Conservation (phyloP, 2,113 vertebrate genomes). For the Motacilla alba region DNA sequence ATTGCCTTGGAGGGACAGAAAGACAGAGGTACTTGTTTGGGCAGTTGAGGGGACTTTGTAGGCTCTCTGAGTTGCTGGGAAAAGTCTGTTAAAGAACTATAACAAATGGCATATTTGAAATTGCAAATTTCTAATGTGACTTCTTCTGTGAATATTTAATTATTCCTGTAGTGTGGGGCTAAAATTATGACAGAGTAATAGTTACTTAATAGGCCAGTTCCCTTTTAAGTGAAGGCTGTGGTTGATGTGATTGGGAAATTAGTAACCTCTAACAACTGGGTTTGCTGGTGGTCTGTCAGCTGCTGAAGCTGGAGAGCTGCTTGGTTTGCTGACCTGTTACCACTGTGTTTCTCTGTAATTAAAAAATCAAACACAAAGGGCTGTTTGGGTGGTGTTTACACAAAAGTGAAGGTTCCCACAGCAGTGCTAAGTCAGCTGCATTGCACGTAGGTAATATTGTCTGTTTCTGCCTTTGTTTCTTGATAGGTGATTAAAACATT, state of each 20-base stretch:
- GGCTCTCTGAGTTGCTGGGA: background rate
- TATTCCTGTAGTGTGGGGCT: background rate
- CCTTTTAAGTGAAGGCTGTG: background rate
- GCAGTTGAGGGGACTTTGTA: background rate
- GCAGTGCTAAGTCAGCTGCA: constrained; percentile 1
- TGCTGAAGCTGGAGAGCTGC: background rate
- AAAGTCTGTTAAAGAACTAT: background rate
- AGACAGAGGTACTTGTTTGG: background rate
- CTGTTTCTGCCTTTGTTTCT: constrained; percentile 56
- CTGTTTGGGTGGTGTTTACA: constrained; percentile 11
- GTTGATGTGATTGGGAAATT: background rate
- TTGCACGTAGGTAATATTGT: background rate
- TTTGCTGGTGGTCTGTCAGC: background rate
- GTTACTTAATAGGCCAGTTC: background rate
- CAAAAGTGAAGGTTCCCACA: constrained; percentile 40
- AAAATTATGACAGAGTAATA: background rate
- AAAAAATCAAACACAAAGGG: constrained; percentile 17
- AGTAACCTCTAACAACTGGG: background rate
- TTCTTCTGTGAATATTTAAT: background rate
- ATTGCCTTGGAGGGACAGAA: background rate
- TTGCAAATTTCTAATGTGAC: background rate
- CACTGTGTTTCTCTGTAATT: background rate
- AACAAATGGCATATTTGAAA: background rate
- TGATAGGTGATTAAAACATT: background rate
- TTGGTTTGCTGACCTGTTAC: background rate